Evolutionary conservation across 2,113 vertebrate genomes (phyloP).

Genomic region (Oceanites oceanicus): DNA sequence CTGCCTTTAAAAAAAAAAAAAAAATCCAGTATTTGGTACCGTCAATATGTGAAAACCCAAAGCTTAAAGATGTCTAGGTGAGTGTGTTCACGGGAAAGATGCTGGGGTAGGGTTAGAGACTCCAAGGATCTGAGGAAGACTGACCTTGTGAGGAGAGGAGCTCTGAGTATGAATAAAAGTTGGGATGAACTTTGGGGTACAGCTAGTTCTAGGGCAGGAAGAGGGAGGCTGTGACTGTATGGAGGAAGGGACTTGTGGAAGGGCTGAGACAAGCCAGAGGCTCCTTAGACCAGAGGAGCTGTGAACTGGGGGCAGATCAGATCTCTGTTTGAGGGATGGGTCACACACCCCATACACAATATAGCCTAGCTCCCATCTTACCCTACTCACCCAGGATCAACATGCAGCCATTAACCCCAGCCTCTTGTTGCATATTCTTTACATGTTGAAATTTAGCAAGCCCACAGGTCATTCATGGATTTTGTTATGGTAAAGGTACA

Average conservation of each 20-base stretch:
- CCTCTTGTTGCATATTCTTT: background rate
- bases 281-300: background rate
- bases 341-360: background rate
- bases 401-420: background rate
- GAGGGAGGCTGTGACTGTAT: too few relatives aligned
- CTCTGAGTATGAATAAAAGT: background rate
- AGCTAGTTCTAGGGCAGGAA: background rate
- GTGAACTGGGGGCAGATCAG: background rate
- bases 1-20: background rate
- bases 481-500: background rate
- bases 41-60: background rate
- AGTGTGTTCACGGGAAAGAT: background rate
- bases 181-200: background rate
- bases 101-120: background rate
- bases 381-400: background rate
- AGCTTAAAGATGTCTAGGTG: background rate
- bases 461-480: background rate
- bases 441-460: background rate
- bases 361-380: background rate
- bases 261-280: background rate
- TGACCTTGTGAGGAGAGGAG: background rate
- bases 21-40: background rate
- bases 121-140: background rate
- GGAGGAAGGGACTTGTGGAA: background rate
- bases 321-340: background rate